Base-by-base conservation (phyloP, 2,113 vertebrate genomes). In the Siniperca knerii region DNA sequence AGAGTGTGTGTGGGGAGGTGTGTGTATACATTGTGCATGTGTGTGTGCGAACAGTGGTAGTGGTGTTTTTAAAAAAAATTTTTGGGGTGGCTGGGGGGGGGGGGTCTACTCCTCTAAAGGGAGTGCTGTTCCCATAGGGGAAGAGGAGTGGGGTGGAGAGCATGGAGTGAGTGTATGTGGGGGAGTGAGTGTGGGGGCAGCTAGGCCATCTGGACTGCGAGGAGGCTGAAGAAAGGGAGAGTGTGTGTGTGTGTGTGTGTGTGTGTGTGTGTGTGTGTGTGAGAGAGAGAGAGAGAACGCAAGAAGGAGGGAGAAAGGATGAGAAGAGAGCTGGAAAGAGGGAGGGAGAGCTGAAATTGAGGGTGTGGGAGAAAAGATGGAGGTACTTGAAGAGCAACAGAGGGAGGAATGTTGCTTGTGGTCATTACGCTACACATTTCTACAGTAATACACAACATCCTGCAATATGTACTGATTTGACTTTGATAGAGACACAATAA, bases 131-230 rank as follows among this genome's bases (percentile, higher is more conserved):
- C 90, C 88, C 64, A 75, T 89, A 79, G 81, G 87, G 85, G 79
- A 60, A 80, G 75, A 77, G 90, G 88, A 77, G 90, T 50, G 75
- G 87, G 88, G 90, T 81, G 93, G 92, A 91, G 89, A 82, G 86
- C 85, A 75, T 65, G 72, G 85, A 91, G 88, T 90, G 91, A 90
- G 88, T 91, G 89, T 85, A 85, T 93, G 92, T 91, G 92, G 90
- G 92, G 90, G 91, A 82, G 93, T 91, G 87, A 86, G 88, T 91
- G 92, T 90, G 90, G 94, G 92, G 92, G 93, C 89, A 94, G 93
- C 84, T 89, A 92, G 93, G 93, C 95, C 95, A 95, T 95, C 95
- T 95, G 95, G 94, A 92, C 94, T 93, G 91, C 44, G 91, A 94
- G 90, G 89, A 93, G 92, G 92, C 86, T 92, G 92, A 90, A 92